Evolutionary conservation across 2,888 invertebrate species (phyloP).

Genomic region (Boloria euphrosyne): DNA sequence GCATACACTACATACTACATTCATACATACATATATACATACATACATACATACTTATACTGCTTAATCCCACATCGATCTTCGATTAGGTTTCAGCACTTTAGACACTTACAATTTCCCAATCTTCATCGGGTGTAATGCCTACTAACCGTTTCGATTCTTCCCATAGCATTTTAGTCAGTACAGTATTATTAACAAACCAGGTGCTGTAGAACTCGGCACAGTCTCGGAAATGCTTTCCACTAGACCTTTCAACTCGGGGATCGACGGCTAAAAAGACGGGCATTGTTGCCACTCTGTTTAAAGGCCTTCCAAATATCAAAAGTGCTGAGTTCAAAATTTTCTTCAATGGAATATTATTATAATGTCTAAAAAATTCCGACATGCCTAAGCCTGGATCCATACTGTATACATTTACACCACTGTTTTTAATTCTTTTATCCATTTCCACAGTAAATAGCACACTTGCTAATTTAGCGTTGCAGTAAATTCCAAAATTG

Average conservation of each 20-base stretch:
- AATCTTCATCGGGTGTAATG: slow-evolving; percentile 57
- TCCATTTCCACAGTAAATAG: slow-evolving; percentile 79
- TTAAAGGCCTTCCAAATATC: slow-evolving; percentile 52
- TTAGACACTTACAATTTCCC: slow-evolving; percentile 48
- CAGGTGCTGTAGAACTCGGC: slow-evolving; percentile 61
- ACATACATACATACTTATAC: no score
- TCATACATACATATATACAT: no score
- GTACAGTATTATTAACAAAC: slow-evolving; percentile 62
- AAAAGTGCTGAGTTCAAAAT: slow-evolving; percentile 50
- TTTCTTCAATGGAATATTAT: slow-evolving; percentile 45
- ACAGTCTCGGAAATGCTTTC: slow-evolving; percentile 65
- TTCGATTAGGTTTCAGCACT: no score
- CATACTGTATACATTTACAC: slow-evolving; percentile 89
- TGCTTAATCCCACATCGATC: no score
- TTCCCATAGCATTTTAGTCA: slow-evolving; percentile 57
- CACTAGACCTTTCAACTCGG: slow-evolving; percentile 53
- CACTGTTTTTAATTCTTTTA: slow-evolving; percentile 60
- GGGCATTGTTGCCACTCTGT: slow-evolving; percentile 57
- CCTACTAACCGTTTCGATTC: slow-evolving; percentile 57
- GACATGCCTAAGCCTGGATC: slow-evolving; percentile 92
- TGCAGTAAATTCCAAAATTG: slow-evolving; percentile 82
- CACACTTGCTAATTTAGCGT: slow-evolving; percentile 61
- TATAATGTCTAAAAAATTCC: slow-evolving; percentile 86
- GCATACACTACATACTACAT: no score
- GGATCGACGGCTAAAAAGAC: slow-evolving; percentile 62